These are phyloP conservation scores for Semibalanus balanoides DNA, from an alignment of 1,140 invertebrate species.

Conservation along the genomic window DNA sequence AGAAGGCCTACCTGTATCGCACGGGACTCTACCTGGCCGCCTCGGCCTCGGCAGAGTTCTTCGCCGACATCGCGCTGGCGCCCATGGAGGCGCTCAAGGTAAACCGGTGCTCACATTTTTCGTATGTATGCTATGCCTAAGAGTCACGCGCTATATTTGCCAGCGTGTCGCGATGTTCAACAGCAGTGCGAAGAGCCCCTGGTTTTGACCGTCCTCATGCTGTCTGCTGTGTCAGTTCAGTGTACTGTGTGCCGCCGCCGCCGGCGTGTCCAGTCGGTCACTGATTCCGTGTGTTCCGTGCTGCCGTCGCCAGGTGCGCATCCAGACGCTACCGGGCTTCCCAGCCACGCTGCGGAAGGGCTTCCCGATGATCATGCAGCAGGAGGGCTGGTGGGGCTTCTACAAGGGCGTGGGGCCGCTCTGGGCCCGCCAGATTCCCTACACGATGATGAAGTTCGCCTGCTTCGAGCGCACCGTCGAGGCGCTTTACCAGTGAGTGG, in stretches of 20 bases:
- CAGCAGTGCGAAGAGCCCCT: too few species aligned
- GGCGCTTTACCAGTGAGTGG: constrained; percentile 57
- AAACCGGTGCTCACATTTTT: constrained; percentile 22
- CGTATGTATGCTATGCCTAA: too few species aligned
- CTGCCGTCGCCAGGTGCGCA: constrained; percentile 52
- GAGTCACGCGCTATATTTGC: too few species aligned
- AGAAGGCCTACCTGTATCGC: constrained; percentile 82
- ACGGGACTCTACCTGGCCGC: constrained; percentile 86
- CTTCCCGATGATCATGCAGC: constrained; percentile 65
- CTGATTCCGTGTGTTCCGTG: background rate
- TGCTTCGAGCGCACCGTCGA: constrained; percentile 98
- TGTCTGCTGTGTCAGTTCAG: too few species aligned
- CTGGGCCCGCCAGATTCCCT: constrained; percentile 97
- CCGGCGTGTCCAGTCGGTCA: too few species aligned
- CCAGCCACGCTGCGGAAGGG: constrained; percentile 77
- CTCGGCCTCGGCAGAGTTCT: constrained; percentile 96
- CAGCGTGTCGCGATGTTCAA: too few species aligned
- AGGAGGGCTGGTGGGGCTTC: constrained; percentile 66
- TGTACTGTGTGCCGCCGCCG: too few species aligned
- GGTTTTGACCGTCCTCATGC: too few species aligned
- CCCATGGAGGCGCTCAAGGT: constrained; percentile 98
- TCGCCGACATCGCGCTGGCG: constrained; percentile 95
- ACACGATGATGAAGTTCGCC: constrained; percentile 99
- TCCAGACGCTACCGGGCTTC: constrained; percentile 93
- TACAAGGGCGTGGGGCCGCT: constrained; percentile 93